Evolutionary conservation across 2,888 invertebrate species (phyloP), one percentile per base, ranked within the genome.

Genomic region (Ptilodon capucinus): DNA sequence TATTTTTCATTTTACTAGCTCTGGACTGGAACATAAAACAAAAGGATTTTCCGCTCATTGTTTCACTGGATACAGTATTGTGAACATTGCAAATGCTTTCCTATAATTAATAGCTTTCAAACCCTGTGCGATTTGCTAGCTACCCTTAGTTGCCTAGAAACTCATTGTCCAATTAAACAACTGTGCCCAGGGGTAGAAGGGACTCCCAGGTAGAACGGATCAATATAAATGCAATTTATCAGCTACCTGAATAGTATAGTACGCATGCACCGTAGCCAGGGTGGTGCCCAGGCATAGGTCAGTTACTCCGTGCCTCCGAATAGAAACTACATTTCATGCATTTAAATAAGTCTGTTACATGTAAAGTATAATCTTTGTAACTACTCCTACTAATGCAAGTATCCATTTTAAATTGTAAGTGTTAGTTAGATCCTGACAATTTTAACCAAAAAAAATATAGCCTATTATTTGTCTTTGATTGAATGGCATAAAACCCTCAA

Each of bases 1-100:
- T 76, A 83, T 86, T 86, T 86, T 81, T 86, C 82, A 85, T 85
- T 82, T 79, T 72, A 74, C 74, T 68, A 67, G 65, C 68, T 68
- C 76, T 74, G 74, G 61, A 57, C 68, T 64, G 74, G 67, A 71
- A 71, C 68, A 69, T 69, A 67, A 77, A 84, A 86, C 86, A 85
- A 84, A 81, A 81, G 79, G 78, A 78, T 79, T 82, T 79, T 79
- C 75, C 69, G 64, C 66, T 76, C 79, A 81, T 82, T 81, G 79
- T 84, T 83, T 68, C 70, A 69, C 51, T 64, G 59, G 47, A 64
- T 61, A 51, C 54, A 56, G 48, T 53, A 59, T 49, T 51, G 60
- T 58, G 32, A 56, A 44, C 48, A 46, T 54, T 59, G 28, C 64
- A 44, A 44, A 47, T 46, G 50, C 45, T 60, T 57, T 64, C 60